Percentiles rank a stretch among this genome's conserved stretches.
Conservation (phyloP, 2,797 vertebrate species). For the Tiaroga cobitis region DNA sequence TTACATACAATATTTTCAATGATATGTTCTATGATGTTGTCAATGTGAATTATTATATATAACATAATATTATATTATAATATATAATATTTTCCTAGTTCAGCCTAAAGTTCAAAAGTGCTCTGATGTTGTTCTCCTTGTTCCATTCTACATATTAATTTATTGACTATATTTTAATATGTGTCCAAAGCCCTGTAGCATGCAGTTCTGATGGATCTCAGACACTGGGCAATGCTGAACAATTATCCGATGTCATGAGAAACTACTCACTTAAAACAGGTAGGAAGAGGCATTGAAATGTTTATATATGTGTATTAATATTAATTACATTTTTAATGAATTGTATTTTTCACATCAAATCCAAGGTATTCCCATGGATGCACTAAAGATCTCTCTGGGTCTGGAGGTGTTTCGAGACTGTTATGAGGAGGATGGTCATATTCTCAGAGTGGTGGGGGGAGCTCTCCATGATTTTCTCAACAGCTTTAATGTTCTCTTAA, state of each 20-base stretch:
- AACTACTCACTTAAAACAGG: slow-evolving; percentile 86
- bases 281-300: slow-evolving; percentile 64
- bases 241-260: slow-evolving; percentile 87
- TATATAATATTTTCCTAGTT: background rate
- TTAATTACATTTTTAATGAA: background rate
- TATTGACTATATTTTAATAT: background rate
- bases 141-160: background rate
- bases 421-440: slow-evolving; percentile 93
- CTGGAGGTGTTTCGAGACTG: slow-evolving; percentile 94
- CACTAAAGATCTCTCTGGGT: slow-evolving; percentile 84
- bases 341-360: slow-evolving; percentile 40
- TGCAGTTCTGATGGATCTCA: slow-evolving; percentile 69
- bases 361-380: slow-evolving; percentile 83
- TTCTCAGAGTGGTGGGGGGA: slow-evolving; percentile 92
- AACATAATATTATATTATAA: too few species aligned
- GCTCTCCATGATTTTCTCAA: slow-evolving; percentile 97
- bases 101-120: background rate
- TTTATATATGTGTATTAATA: slow-evolving; percentile 8
- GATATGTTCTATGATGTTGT: background rate
- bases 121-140: background rate
- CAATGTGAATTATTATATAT: background rate
- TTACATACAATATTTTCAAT: background rate
- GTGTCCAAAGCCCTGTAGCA: slow-evolving; percentile 65
- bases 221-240: slow-evolving; percentile 77
- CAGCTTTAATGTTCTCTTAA: slow-evolving; percentile 95